phyloP scores from a whole-genome alignment of 2,888 invertebrate genomes.

The Diplazon laetatorius region DNA sequence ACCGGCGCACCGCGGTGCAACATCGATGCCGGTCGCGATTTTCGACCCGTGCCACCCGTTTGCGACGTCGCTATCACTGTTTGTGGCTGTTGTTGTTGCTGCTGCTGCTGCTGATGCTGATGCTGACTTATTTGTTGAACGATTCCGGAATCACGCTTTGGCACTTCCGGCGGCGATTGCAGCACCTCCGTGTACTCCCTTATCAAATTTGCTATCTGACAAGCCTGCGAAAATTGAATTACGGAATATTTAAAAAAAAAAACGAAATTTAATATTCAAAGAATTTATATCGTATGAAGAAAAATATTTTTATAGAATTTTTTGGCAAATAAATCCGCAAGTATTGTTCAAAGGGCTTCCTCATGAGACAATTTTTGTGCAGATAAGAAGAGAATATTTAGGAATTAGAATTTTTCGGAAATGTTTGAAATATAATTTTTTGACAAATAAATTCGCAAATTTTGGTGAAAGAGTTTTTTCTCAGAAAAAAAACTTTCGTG shows the following conservation, averaged over 20 bases:
- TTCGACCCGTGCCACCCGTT: slow-evolving; percentile 72
- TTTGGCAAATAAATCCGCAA: background rate
- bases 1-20: slow-evolving; percentile 84
- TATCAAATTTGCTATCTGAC: slow-evolving; percentile 96
- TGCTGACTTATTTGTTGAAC: slow-evolving; percentile 77
- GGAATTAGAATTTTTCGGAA: background rate
- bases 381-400: too few relatives aligned
- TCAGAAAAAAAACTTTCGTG: too few relatives aligned
- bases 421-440: too few relatives aligned
- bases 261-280: too few relatives aligned
- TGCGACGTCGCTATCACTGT: slow-evolving; percentile 67
- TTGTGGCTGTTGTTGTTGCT: slow-evolving; percentile 69
- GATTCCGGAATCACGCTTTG: slow-evolving; percentile 78
- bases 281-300: too few relatives aligned
- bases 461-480: too few relatives aligned
- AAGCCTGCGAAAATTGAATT: slow-evolving; percentile 87
- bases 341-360: too few relatives aligned
- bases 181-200: slow-evolving; percentile 92
- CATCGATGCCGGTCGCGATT: slow-evolving; percentile 84
- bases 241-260: slow-evolving; percentile 8
- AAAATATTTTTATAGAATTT: slow-evolving; percentile 9
- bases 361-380: too few relatives aligned
- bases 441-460: too few relatives aligned
- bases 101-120: slow-evolving; percentile 73
- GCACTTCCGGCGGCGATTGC: slow-evolving; percentile 82